Evolutionary conservation across 1,140 invertebrate genomes (phyloP), one percentile per base, ranked within the genome.

Genomic region (Cepaea nemoralis): DNA sequence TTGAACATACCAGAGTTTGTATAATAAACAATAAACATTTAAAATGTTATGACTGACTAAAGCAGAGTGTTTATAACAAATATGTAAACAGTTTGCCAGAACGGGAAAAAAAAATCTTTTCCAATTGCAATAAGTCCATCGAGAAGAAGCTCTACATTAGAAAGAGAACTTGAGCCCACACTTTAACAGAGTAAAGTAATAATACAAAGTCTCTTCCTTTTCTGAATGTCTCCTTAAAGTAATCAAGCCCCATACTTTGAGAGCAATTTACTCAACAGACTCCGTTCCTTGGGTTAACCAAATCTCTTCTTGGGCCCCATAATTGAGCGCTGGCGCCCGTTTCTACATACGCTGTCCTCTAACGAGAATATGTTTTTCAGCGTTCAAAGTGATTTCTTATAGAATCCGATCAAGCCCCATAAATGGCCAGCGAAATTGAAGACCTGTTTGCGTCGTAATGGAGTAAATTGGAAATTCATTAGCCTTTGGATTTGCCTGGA

Each of bases 381-480:
- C 71, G 40, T 42, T 22, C 71, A 42, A 74, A 74, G 71, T 74
- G 71, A 74, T 74, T 74, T 66, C 55, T 42, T 45, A 16, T 42
- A 67, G 40, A 66, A 67, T 35, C 37, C 66, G 22, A 69, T 45
- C n/a, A 79, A 24, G n/a, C 10, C 59, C 37, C 14, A 42, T n/a
- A 37, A 75, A 50, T 40, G 48, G 48, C 73, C 73, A 2, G 24
- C 1, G n/a, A 12, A 78, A 63, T 63, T 37, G 55, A 77, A 27
- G 50, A 63, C 75, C 75, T 77, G 75, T 77, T 77, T 77, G 48
- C 39, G 33, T 33, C 31, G n/a, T 77, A 77, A 77, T 77, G 39
- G 50, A 63, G 75, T 39, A 33, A 77, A 77, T 77, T 77, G 50
- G 75, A 63, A 77, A 48, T 75, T 75, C 73, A 75, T 75, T 75